Conservation (phyloP, 2,113 vertebrate genomes). For the Dasyornis broadbenti region DNA sequence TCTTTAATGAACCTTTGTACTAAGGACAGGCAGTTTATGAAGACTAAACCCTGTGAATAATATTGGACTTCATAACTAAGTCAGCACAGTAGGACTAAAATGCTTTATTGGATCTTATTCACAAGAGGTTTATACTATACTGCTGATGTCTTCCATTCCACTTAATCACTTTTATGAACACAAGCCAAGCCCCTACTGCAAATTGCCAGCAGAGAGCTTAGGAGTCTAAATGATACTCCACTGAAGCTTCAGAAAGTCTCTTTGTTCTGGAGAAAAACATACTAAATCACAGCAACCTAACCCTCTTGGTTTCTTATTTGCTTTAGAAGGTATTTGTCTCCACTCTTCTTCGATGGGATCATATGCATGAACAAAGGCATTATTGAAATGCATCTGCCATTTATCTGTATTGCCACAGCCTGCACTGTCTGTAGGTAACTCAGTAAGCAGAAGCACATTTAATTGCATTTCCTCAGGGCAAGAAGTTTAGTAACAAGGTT, state of each 20-base stretch:
- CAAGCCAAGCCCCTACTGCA: not conserved
- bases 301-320: not conserved
- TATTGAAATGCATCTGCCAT: not conserved
- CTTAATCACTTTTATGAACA: conserved; percentile 5
- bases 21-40: not conserved
- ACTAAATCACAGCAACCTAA: conserved; percentile 1
- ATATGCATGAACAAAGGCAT: not conserved
- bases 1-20: not conserved
- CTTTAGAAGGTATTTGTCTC: not conserved
- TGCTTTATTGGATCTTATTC: not conserved
- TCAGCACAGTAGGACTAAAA: not conserved
- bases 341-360: not conserved
- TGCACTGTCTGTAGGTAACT: not conserved
- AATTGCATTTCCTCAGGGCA: not conserved
- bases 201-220: conserved; percentile 10
- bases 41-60: not conserved
- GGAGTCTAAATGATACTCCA: not conserved
- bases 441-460: not conserved
- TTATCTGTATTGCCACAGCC: not conserved
- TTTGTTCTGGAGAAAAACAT: conserved; percentile 13
- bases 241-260: conserved; percentile 20
- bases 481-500: not conserved
- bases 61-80: not conserved
- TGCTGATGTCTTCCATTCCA: not conserved
- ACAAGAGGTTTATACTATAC: not conserved